phyloP scores from a whole-genome alignment of 2,797 vertebrate species.

The Bovichtus variegatus region DNA sequence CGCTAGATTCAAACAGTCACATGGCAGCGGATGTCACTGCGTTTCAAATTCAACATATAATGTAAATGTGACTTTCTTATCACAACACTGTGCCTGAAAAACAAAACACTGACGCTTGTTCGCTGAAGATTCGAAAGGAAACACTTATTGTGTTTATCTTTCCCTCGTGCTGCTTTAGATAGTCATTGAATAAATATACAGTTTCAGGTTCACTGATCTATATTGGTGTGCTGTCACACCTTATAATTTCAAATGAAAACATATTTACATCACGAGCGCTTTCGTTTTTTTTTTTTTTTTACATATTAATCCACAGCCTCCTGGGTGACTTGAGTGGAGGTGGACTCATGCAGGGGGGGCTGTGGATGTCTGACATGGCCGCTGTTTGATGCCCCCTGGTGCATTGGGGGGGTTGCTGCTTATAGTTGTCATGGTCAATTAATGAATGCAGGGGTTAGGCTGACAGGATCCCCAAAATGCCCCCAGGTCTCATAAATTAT shows the following conservation, averaged over 20 bases:
- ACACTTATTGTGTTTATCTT: neutral
- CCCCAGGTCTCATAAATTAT: slow-evolving; percentile 79
- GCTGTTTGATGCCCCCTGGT: slow-evolving; percentile 79
- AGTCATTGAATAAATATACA: neutral
- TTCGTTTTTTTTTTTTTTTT: too few relatives aligned
- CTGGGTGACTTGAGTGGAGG: slow-evolving; percentile 47
- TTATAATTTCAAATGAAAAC: slow-evolving; percentile 1
- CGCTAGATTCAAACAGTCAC: slow-evolving; percentile 60
- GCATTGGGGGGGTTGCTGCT: slow-evolving; percentile 73
- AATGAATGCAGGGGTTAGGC: slow-evolving; percentile 78
- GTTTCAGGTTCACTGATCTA: slow-evolving; percentile 1
- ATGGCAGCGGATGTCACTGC: slow-evolving; percentile 46
- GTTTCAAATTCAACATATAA: slow-evolving; percentile 11
- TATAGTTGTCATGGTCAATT: slow-evolving; percentile 89
- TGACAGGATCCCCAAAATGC: slow-evolving; percentile 65
- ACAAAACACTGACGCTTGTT: neutral
- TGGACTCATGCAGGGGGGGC: slow-evolving; percentile 51
- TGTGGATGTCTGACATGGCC: slow-evolving; percentile 74
- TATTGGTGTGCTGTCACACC: slow-evolving; percentile 2
- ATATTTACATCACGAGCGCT: neutral
- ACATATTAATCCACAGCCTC: slow-evolving; percentile 27
- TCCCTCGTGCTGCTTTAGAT: neutral
- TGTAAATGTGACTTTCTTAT: slow-evolving; percentile 46
- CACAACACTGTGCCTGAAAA: slow-evolving; percentile 23
- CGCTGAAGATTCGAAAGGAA: neutral